Evolutionary conservation across 2,888 invertebrate species (phyloP).

Genomic region (Hirtodrosophila confusa): DNA sequence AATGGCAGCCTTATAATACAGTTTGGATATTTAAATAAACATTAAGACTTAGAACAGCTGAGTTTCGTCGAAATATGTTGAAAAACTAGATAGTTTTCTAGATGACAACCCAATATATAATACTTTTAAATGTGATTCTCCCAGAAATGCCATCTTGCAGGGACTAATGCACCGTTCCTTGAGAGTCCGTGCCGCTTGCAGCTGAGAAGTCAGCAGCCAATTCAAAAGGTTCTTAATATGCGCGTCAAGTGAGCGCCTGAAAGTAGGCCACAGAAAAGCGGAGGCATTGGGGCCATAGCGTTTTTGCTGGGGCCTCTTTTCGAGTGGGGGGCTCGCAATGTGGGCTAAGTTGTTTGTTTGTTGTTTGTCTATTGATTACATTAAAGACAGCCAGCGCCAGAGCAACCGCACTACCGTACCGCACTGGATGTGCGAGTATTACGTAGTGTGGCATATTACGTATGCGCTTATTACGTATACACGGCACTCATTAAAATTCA

Average conservation of each 20-base stretch:
- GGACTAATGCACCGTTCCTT: background rate
- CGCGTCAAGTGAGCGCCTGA: constrained; percentile 33
- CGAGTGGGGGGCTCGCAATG: constrained; percentile 29
- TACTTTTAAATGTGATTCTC: too few species aligned
- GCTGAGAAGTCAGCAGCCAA: constrained; percentile 11
- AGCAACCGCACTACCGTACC: constrained; percentile 10
- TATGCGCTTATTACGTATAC: constrained; percentile 42
- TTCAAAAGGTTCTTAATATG: constrained; percentile 1
- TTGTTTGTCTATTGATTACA: constrained; percentile 60
- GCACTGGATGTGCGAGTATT: background rate
- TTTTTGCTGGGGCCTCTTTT: constrained; percentile 1
- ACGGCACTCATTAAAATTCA: constrained; percentile 66
- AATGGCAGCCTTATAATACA: too few species aligned
- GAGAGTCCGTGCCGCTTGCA: background rate
- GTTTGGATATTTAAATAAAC: too few species aligned
- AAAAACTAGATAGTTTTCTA: too few species aligned
- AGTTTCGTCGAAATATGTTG: too few species aligned
- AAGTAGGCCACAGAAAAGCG: constrained; percentile 53
- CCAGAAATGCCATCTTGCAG: too few species aligned
- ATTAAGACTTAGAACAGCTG: too few species aligned
- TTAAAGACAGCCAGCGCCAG: constrained; percentile 38
- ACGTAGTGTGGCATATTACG: constrained; percentile 8
- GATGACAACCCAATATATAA: too few species aligned
- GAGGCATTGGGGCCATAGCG: constrained; percentile 20
- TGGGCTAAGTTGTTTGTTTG: constrained; percentile 58